Conservation (phyloP, 2,797 vertebrate genomes). For the Aselliscus stoliczkanus region DNA sequence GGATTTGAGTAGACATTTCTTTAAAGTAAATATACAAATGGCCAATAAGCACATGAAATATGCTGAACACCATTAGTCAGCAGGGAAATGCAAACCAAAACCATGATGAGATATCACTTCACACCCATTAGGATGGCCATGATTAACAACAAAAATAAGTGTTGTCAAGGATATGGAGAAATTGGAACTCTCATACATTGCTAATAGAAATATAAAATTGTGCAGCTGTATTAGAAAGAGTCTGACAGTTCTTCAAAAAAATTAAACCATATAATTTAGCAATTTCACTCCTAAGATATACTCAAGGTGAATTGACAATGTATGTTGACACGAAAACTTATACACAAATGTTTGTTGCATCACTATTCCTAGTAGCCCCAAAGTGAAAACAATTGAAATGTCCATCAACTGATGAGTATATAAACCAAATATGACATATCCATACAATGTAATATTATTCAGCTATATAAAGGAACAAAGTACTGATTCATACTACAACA, state of each 20-base stretch:
- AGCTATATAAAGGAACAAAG: not conserved
- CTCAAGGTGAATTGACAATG: not conserved
- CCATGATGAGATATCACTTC: not conserved
- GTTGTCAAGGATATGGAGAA: conserved; percentile 40
- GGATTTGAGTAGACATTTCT: not conserved
- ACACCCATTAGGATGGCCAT: not conserved
- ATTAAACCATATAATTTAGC: not conserved
- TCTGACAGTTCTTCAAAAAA: conserved; percentile 40
- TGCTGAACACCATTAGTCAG: not conserved
- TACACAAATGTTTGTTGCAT: not conserved
- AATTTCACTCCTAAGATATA: not conserved
- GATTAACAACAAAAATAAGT: not conserved
- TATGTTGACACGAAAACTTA: not conserved
- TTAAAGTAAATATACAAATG: conserved; percentile 22
- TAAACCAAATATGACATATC: not conserved
- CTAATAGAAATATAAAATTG: conserved; percentile 14
- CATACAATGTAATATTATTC: not conserved
- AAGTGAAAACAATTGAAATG: not conserved
- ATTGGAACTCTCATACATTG: not conserved
- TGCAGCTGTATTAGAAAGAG: conserved; percentile 27
- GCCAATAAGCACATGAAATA: not conserved
- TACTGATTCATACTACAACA: not conserved
- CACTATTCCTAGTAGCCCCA: not conserved
- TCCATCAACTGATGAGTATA: not conserved
- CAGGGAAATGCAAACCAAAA: conserved; percentile 39